Percentiles rank a stretch among this genome's conserved stretches.
phyloP scores from a whole-genome alignment of 2,888 invertebrate species.

The Acholoe squamosa region DNA sequence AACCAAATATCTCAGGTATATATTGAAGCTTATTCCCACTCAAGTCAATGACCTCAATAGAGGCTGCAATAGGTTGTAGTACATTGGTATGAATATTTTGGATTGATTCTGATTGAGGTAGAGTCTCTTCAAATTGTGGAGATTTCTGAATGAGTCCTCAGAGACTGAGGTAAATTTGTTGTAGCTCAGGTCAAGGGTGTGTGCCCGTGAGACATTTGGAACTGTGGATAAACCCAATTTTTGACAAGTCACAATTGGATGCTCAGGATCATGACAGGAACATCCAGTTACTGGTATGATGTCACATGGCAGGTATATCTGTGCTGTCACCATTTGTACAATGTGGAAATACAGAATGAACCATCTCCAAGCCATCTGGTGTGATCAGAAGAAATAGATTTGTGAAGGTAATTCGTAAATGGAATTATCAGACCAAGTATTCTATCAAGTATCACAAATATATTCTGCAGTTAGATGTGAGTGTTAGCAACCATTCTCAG shows the following conservation, averaged over 20 bases:
- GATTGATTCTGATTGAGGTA: background rate
- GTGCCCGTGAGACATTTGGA: background rate
- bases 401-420: too few relatives aligned
- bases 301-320: constrained; percentile 16
- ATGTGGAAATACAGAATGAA: too few relatives aligned
- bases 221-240: background rate
- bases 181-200: background rate
- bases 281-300: background rate
- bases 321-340: background rate
- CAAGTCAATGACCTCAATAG: background rate
- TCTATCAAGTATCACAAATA: too few relatives aligned
- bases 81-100: background rate
- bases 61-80: background rate
- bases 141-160: background rate
- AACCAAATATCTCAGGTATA: background rate
- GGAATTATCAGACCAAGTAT: too few relatives aligned
- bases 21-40: background rate
- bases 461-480: too few relatives aligned
- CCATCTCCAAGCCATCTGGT: too few relatives aligned
- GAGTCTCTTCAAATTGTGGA: background rate
- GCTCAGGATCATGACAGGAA: background rate
- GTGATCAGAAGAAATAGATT: too few relatives aligned
- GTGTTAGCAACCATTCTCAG: too few relatives aligned
- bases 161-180: background rate
- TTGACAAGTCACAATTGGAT: background rate